Evolutionary conservation across 35 echinoderm and acorn worm species (phyloP).

Genomic region (Lytechinus variegatus): DNA sequence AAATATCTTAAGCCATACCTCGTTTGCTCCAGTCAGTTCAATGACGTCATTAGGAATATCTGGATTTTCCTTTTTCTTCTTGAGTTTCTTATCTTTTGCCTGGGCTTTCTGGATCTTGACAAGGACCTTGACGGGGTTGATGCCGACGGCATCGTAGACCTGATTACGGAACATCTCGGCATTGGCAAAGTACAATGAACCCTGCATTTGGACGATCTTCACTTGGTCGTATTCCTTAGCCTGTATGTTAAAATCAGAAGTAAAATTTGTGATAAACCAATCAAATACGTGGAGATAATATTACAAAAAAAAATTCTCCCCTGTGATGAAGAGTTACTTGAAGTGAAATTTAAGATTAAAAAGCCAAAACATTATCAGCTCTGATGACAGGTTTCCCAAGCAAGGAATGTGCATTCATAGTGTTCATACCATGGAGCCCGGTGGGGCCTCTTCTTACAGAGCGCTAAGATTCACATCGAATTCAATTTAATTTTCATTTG

Average conservation of each 20-base stretch:
- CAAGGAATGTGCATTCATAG: too few species aligned
- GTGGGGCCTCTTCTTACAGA: too few species aligned
- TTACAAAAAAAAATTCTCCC: too few species aligned
- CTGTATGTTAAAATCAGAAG: constrained; percentile 20
- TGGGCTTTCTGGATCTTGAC: constrained; percentile 40
- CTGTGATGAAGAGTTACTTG: too few species aligned
- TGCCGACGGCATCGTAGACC: constrained; percentile 19
- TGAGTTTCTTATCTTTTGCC: constrained; percentile 16
- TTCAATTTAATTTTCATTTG: too few species aligned
- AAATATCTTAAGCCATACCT: neutral
- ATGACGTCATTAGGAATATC: neutral
- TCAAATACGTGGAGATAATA: too few species aligned
- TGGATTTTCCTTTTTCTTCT: neutral
- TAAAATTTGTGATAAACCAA: neutral
- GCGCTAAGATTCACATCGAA: too few species aligned
- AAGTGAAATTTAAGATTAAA: too few species aligned
- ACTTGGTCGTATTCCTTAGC: constrained; percentile 40
- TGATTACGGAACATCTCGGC: constrained; percentile 43
- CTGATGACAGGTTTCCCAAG: too few species aligned
- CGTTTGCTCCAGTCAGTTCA: neutral
- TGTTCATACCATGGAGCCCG: too few species aligned
- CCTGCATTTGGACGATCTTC: constrained; percentile 26
- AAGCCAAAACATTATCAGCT: too few species aligned
- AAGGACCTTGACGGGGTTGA: constrained; percentile 44
- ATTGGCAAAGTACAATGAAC: constrained; percentile 57